A percentile compares a stretch with the other conserved stretches of the same genome.
Conservation (phyloP, 2,113 vertebrate genomes). For the Acanthochromis polyacanthus region DNA sequence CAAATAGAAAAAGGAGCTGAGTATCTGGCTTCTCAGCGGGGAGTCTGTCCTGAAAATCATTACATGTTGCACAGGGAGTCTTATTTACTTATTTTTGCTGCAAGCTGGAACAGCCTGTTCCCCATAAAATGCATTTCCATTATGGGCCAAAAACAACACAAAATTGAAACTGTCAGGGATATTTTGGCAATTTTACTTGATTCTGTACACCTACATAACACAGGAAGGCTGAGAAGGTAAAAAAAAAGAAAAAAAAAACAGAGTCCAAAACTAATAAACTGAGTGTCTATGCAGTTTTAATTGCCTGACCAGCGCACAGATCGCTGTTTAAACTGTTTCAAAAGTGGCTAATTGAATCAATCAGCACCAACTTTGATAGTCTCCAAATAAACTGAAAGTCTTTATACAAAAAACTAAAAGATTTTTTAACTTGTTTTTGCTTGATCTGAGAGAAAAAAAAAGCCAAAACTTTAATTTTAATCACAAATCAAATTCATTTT, state of each 20-base stretch:
- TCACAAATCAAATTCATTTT: too few species aligned
- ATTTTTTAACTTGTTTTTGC: background rate
- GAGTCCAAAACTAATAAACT: conserved; percentile 13
- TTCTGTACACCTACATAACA: conserved; percentile 20
- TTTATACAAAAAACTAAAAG: too few species aligned
- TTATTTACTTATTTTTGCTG: conserved; percentile 65
- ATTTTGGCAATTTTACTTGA: conserved; percentile 62
- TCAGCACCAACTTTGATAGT: background rate
- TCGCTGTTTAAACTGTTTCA: background rate
- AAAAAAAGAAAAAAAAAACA: conserved; percentile 50
- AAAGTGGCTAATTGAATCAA: background rate
- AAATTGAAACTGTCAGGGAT: conserved; percentile 70
- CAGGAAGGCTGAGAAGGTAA: conserved; percentile 30
- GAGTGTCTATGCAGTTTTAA: conserved; percentile 45
- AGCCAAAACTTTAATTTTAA: background rate
- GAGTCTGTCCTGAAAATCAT: conserved; percentile 49
- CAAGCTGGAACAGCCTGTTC: conserved; percentile 49
- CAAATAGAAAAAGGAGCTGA: conserved; percentile 21
- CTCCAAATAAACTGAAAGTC: background rate
- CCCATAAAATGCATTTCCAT: conserved; percentile 56
- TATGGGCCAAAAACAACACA: conserved; percentile 54
- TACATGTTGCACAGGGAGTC: conserved; percentile 39
- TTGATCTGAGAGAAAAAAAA: background rate
- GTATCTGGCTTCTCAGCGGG: conserved; percentile 24
- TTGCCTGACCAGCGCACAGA: conserved; percentile 1